These are phyloP conservation scores for Tenualosa thibaudeaui DNA, from an alignment of 2,797 vertebrate genomes.

Conservation along the genomic window DNA sequence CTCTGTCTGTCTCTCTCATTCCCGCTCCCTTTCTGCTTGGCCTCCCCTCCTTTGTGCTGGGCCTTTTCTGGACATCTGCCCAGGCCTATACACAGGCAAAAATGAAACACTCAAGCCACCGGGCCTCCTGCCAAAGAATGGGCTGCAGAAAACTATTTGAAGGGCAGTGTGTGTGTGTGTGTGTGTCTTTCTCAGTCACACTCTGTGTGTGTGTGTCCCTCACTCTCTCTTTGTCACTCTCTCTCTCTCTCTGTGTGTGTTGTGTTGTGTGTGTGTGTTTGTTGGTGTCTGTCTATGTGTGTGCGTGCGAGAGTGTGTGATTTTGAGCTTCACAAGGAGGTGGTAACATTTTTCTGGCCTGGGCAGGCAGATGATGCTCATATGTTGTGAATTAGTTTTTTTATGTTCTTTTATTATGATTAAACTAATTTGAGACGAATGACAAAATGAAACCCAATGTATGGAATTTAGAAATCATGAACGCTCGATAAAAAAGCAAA, in stretches of 20 bases:
- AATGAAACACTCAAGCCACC: slow-evolving; percentile 80
- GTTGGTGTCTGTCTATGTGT: slow-evolving; percentile 27
- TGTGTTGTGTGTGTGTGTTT: slow-evolving; percentile 51
- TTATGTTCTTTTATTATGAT: background rate
- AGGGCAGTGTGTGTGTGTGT: slow-evolving; percentile 67
- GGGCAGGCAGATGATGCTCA: background rate
- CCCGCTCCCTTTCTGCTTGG: slow-evolving; percentile 71
- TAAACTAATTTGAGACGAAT: background rate
- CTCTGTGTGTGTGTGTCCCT: slow-evolving; percentile 32
- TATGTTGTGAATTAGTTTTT: slow-evolving; percentile 12
- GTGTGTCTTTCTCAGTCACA: slow-evolving; percentile 26
- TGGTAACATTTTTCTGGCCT: too few relatives aligned
- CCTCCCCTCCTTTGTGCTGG: slow-evolving; percentile 64
- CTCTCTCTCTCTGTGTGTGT: slow-evolving; percentile 15
- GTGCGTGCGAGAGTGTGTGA: slow-evolving; percentile 51
- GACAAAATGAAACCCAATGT: background rate
- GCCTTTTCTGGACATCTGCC: slow-evolving; percentile 93
- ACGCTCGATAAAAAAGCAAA: background rate
- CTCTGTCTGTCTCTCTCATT: slow-evolving; percentile 51
- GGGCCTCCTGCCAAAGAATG: slow-evolving; percentile 78
- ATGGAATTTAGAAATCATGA: slow-evolving; percentile 13
- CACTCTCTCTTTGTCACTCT: background rate
- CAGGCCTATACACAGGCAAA: slow-evolving; percentile 88
- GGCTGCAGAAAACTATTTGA: slow-evolving; percentile 77
- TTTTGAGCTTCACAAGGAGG: background rate